Percentiles rank a stretch among this genome's conserved stretches.
These are phyloP conservation scores for Microtus ochrogaster DNA, from an alignment of 2,113 vertebrate genomes.

Conservation along the genomic window DNA sequence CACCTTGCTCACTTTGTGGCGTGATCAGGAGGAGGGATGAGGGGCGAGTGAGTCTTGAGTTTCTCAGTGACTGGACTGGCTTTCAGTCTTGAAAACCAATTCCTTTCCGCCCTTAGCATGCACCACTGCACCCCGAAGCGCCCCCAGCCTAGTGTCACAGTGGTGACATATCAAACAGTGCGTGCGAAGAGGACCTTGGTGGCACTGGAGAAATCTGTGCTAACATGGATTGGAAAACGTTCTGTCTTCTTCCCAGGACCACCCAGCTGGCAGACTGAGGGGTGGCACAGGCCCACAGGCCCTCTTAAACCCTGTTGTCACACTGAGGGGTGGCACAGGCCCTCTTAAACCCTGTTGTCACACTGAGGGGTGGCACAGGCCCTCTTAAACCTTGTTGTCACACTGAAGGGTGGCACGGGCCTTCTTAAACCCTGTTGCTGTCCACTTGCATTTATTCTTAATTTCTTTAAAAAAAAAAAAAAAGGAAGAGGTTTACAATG, in stretches of 20 bases:
- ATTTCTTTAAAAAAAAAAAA: constrained; percentile 61
- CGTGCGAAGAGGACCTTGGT: rapidly evolving
- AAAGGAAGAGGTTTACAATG: not conserved
- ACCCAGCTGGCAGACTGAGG: not conserved
- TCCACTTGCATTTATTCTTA: constrained; percentile 78
- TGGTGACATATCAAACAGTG: rapidly evolving
- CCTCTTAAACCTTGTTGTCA: not conserved
- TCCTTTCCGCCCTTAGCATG: not conserved
- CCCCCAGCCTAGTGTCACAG: rapidly evolving
- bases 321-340: not conserved
- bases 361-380: not conserved
- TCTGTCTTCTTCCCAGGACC: not conserved
- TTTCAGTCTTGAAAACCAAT: not conserved
- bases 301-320: not conserved
- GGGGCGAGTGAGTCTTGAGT: not conserved
- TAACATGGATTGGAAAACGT: rapidly evolving
- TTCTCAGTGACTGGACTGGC: not conserved
- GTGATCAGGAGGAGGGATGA: not conserved
- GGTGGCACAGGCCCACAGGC: not conserved
- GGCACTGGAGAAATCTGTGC: not conserved
- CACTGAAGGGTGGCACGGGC: not conserved
- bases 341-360: not conserved
- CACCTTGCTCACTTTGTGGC: not conserved
- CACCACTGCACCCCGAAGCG: rapidly evolving
- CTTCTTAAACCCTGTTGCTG: not conserved